These are phyloP conservation scores for Tenthredo amoena DNA, from an alignment of 2,888 invertebrate genomes.

Conservation along the genomic window DNA sequence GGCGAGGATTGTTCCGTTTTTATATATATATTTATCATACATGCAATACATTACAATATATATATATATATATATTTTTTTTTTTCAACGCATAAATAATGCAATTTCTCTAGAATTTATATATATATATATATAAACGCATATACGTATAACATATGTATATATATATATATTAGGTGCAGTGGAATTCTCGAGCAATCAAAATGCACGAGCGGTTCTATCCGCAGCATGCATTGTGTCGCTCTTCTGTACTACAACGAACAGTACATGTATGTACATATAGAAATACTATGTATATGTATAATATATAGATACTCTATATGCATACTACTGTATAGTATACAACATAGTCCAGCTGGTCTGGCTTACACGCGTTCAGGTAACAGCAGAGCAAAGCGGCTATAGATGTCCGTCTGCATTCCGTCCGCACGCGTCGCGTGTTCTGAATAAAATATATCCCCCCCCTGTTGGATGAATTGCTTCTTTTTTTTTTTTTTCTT, in stretches of 20 bases:
- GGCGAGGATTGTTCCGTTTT: neutral
- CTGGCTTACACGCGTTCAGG: neutral
- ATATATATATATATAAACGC: neutral
- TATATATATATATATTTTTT: neutral
- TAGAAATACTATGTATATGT: neutral
- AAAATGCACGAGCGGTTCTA: conserved; percentile 28
- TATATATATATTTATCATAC: neutral
- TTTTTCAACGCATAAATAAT: conserved; percentile 33
- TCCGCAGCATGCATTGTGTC: conserved; percentile 14
- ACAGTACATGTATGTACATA: neutral
- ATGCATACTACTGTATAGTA: neutral
- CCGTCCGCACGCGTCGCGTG: conserved; percentile 30
- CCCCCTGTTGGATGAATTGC: neutral
- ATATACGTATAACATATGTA: neutral
- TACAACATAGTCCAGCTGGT: neutral
- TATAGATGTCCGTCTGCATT: conserved; percentile 16
- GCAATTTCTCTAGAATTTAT: conserved; percentile 18
- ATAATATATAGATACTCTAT: neutral
- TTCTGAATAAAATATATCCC: conserved; percentile 41
- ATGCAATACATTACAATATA: neutral
- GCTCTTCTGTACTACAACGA: neutral
- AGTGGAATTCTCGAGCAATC: conserved; percentile 29
- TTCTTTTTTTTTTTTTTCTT: neutral
- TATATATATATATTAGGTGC: neutral
- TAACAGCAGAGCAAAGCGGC: neutral